phyloP scores from a whole-genome alignment of 1,140 invertebrate species.

The Drosophila quadrilineata region DNA sequence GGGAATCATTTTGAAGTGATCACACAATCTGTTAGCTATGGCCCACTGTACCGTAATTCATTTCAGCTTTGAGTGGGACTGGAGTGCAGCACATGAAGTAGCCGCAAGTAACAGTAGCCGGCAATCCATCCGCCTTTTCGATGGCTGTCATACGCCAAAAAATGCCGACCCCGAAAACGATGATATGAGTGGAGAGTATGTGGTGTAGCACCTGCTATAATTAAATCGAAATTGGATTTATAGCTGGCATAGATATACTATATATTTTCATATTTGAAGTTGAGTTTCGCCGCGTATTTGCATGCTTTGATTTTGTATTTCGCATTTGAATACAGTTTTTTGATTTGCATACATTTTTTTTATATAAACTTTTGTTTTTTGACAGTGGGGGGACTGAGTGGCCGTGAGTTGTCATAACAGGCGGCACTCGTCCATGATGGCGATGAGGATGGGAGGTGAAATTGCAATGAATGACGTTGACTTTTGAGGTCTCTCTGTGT shows the following conservation, averaged over 20 bases:
- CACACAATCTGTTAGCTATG: no score
- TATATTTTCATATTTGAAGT: background rate
- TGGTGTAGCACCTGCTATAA: constrained; percentile 27
- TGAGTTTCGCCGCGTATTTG: constrained; percentile 45
- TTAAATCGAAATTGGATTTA: constrained; percentile 53
- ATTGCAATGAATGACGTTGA: constrained; percentile 37
- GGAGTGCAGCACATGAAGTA: constrained; percentile 28
- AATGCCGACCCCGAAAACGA: constrained; percentile 26
- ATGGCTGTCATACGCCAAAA: constrained; percentile 50
- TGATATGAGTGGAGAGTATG: no score
- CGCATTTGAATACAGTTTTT: constrained; percentile 6
- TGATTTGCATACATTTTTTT: constrained; percentile 54
- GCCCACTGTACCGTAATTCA: background rate
- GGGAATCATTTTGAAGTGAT: no score
- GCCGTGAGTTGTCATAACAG: constrained; percentile 65
- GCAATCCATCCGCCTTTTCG: constrained; percentile 9
- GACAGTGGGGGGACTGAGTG: constrained; percentile 52
- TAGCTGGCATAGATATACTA: constrained; percentile 1
- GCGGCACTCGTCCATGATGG: background rate
- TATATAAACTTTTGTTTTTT: constrained; percentile 18
- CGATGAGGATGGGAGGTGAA: constrained; percentile 17
- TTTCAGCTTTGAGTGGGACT: background rate
- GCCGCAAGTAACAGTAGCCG: constrained; percentile 49
- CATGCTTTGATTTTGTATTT: constrained; percentile 41
- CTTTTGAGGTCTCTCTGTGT: constrained; percentile 26